Conservation (phyloP, 2,113 vertebrate genomes). For the Festucalex cinctus region DNA sequence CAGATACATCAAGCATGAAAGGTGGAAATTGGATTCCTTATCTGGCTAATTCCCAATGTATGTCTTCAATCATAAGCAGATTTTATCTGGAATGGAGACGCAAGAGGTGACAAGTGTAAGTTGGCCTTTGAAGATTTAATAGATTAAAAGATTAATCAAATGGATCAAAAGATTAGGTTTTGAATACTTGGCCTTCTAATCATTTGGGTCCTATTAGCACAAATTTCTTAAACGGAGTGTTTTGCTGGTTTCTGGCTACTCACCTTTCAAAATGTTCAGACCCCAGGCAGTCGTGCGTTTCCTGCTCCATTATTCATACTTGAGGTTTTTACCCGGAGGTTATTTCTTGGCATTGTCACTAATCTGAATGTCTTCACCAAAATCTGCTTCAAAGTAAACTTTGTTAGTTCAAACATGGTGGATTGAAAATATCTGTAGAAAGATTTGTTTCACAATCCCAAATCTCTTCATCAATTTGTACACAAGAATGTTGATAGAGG, state of each 20-base stretch:
- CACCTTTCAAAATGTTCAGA: constrained; percentile 24
- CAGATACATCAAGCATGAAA: constrained; percentile 12
- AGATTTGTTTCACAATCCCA: background rate
- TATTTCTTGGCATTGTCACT: constrained; percentile 19
- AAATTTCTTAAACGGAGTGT: background rate
- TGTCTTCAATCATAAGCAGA: constrained; percentile 6
- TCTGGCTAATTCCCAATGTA: constrained; percentile 7
- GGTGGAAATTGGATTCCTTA: constrained; percentile 25
- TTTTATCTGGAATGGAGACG: constrained; percentile 3
- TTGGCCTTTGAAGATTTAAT: background rate
- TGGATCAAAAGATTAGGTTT: constrained; percentile 5
- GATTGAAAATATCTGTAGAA: constrained; percentile 6
- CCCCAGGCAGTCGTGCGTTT: constrained; percentile 20
- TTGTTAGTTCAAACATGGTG: background rate
- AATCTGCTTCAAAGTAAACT: constrained; percentile 4
- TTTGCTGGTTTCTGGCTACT: constrained; percentile 9
- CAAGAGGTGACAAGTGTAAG: background rate
- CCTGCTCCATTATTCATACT: constrained; percentile 32
- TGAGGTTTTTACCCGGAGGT: constrained; percentile 25
- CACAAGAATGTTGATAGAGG: background rate
- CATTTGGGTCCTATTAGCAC: background rate
- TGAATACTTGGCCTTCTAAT: background rate
- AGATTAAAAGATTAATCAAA: background rate
- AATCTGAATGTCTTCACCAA: constrained; percentile 28
- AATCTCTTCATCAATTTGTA: constrained; percentile 8